Conservation (phyloP, 2,888 invertebrate species). For the Sesia bembeciformis region DNA sequence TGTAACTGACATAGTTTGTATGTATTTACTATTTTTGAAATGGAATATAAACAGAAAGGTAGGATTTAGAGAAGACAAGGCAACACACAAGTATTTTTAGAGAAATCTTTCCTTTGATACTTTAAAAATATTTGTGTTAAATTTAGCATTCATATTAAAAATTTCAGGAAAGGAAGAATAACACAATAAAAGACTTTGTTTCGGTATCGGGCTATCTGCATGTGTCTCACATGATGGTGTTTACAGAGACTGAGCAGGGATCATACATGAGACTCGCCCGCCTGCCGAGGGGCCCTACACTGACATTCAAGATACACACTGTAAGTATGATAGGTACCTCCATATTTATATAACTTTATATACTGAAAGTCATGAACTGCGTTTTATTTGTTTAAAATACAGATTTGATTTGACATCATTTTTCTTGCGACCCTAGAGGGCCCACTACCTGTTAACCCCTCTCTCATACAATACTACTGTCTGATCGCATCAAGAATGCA, state of each 20-base stretch:
- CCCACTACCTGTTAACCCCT: too few relatives aligned
- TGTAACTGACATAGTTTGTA: too few relatives aligned
- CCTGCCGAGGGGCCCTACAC: conserved; percentile 93
- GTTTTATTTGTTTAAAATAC: too few relatives aligned
- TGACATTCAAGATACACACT: conserved; percentile 86
- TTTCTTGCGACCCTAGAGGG: too few relatives aligned
- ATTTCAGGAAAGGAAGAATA: conserved; percentile 85
- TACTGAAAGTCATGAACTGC: neutral
- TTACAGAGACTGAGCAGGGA: conserved; percentile 89
- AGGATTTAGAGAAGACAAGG: too few relatives aligned
- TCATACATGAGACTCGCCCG: conserved; percentile 90
- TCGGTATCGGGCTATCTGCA: conserved; percentile 92
- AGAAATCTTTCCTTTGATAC: too few relatives aligned
- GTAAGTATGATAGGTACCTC: conserved; percentile 26
- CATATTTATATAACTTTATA: neutral
- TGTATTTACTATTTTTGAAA: too few relatives aligned
- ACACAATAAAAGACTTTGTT: conserved; percentile 97
- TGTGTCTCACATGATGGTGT: conserved; percentile 93
- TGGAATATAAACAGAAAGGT: too few relatives aligned
- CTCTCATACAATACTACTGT: too few relatives aligned
- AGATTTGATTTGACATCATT: too few relatives aligned
- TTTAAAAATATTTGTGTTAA: neutral
- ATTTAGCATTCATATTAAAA: neutral
- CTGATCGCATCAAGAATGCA: too few relatives aligned
- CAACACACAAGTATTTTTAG: too few relatives aligned